These are phyloP conservation scores for Rattus norvegicus DNA, from an alignment of 2,113 vertebrate species.

Conservation along the genomic window GRCr8 NC_086024.1:15781001-15781500, in stretches of 20 bases:
- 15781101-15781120: background rate
- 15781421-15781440: constrained; percentile 17
- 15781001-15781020: background rate
- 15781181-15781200: background rate
- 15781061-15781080: background rate
- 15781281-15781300: constrained; percentile 30
- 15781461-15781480: background rate
- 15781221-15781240: background rate
- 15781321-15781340: background rate
- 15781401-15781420: constrained; percentile 52
- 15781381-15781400: constrained; percentile 32
- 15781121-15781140: background rate
- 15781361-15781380: constrained; percentile 52
- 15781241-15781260: constrained; percentile 8
- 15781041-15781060: background rate
- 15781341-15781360: constrained; percentile 23
- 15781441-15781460: background rate
- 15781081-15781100: background rate
- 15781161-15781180: background rate
- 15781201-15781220: background rate
- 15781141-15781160: background rate
- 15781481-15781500: no score
- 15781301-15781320: constrained; percentile 47
- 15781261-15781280: background rate
- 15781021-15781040: background rate